Base-by-base conservation (phyloP, 2,797 vertebrate genomes). In the Pipistrellus nathusii region DNA sequence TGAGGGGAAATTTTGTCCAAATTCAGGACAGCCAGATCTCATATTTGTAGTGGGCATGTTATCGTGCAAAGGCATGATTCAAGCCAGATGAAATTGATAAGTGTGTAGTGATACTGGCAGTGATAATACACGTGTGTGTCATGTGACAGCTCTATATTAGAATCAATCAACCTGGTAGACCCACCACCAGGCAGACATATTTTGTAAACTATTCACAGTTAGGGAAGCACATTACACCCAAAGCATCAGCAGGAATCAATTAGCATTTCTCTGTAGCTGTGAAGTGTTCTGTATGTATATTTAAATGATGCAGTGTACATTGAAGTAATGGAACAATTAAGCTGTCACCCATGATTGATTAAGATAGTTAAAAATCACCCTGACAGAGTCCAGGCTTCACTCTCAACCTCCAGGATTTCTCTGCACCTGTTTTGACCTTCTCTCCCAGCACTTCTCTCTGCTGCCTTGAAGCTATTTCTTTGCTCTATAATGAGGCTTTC, bases 401-500 rank as follows among this genome's bases (percentile, higher is more conserved):
- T 68, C n/a, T 64, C 21, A n/a, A 27, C 3, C 3, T 21, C 53
- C 57, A 35, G 23, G 8, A 84, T 92, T 81, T 95, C 82, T 92
- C 21, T 71, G 20, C 6, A 53, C 53, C 72, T 85, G 3, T 46
- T 94, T 25, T 76, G 85, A 85, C 84, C 77, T 90, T 73, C 46
- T 78, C 20, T 32, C 13, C n/a, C 7, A 9, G 57, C 25, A 0
- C 18, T 44, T 8, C 72, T 71, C 15, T 57, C 57, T 21, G 30
- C 77, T 77, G 30, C 46, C 59, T 77, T 55, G 71, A 51, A 84
- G 90, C 77, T 93, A 46, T 81, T 75, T 91, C 93, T 94, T 96
- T 95, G 38, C 93, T 97, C 93, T 27, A 1, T 76, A 64, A 32
- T 10, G 81, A 72, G 11, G 12, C 51, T 95, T 90, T 96, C 66